Base-by-base conservation (phyloP, 30 jellyfish, hydroid and myxozoan genomes). In the Aurelia aurita complex sp. Pacific region DNA sequence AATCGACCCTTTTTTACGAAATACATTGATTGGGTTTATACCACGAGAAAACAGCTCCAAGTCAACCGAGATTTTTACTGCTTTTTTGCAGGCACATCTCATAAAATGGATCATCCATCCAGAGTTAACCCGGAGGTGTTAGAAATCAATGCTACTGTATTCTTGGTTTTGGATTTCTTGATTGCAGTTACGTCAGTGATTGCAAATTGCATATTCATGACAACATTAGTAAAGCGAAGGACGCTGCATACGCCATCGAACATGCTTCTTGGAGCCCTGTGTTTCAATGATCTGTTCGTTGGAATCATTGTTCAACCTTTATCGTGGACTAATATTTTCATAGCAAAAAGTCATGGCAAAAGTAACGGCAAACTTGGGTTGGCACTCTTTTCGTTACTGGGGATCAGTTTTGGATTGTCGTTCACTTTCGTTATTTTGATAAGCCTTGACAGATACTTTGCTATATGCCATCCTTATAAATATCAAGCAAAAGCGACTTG, bases 191-290 rank as follows among this genome's bases (percentile, higher is more conserved):
- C 70, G 5, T 29, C 76, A 10, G 38, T 61, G 0, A 17, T 54
- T 40, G 67, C 61, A 5, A 76, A 76, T 29, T 13, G 43, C 29
- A 60, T 60, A 23, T 40, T 76, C 3, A 76, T 76, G 23, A 4
- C 61, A 38, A 63, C 87, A 4, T 61, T 76, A 12, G 14, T 57
- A 13, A 76, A 76, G 63, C 50, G 51, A 13, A 76, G 61, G 54
- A 8, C 87, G 6, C 76, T 76, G 63, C 87, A 76, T 29, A n/a
- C 76, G 23, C 87, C 87, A 53, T 61, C 87, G 61, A 76, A 76
- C 33, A 14, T 76, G 17, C 76, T 76, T 3, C 76, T 76, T 10
- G 76, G 76, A 13, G 33, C 87, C 40, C 63, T 76, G 53, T 12
- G 87, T 34, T 10, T 76, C 18, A 76, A 60, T 59, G 87, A 76